phyloP scores from a whole-genome alignment of 2,888 invertebrate genomes.

The Toxonevra muliebris region DNA sequence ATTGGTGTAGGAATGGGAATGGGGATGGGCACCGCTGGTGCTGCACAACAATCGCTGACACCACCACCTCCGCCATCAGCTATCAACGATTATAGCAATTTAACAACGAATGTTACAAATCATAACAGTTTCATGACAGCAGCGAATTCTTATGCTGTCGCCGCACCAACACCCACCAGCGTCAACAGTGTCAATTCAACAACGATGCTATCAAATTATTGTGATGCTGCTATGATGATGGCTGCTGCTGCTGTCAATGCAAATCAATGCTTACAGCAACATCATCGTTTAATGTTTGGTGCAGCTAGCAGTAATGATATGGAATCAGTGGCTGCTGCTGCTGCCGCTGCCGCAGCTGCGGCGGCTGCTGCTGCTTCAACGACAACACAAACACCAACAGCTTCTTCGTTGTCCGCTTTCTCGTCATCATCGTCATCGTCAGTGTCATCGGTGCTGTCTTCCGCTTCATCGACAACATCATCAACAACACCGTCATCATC shows the following conservation, averaged over 20 bases:
- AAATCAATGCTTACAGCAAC: conserved; percentile 62
- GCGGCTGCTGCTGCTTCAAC: conserved; percentile 38
- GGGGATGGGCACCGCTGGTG: conserved; percentile 9
- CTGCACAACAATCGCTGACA: neutral
- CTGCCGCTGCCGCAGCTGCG: conserved; percentile 38
- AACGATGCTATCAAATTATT: conserved; percentile 63
- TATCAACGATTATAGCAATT: conserved; percentile 24
- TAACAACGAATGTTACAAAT: conserved; percentile 6
- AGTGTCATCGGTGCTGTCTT: conserved; percentile 49
- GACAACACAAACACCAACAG: conserved; percentile 24
- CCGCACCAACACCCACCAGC: conserved; percentile 41
- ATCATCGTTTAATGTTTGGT: conserved; percentile 57
- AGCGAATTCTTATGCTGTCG: conserved; percentile 26
- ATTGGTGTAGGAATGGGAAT: conserved; percentile 9
- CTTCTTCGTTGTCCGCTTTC: conserved; percentile 41
- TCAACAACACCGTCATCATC: conserved; percentile 33
- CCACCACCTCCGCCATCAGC: neutral
- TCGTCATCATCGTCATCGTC: conserved; percentile 48
- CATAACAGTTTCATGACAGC: conserved; percentile 14
- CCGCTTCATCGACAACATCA: conserved; percentile 38
- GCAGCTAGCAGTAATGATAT: conserved; percentile 40
- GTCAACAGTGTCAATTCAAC: conserved; percentile 51
- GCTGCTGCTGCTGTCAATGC: conserved; percentile 63
- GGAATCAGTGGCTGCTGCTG: conserved; percentile 5
- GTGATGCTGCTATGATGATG: conserved; percentile 65